Evolutionary conservation across 1,140 invertebrate species (phyloP), one percentile per base, ranked within the genome.

Genomic region (Halyomorpha halys): DNA sequence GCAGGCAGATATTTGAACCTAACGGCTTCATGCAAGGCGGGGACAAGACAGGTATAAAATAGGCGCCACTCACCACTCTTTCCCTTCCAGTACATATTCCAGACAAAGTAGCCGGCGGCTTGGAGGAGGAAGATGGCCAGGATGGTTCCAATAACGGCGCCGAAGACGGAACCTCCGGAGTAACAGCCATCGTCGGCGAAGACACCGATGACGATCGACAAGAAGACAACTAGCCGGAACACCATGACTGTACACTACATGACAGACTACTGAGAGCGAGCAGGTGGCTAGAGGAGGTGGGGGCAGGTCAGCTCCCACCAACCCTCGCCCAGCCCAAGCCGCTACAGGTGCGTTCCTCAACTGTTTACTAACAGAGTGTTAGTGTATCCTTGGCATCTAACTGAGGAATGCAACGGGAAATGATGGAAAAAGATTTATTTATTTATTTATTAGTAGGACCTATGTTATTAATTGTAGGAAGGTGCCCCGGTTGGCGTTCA

Each of bases 71-170:
- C 14, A 56, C 53, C 53, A 13, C 53, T 56, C 23, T 56, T 56
- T 21, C 53, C 53, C 23, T 56, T 56, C 53, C 53, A 56, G 53
- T 56, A 56, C 53, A 56, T 23, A 25, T 56, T 56, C 53, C 53
- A 56, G 18, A 56, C 19, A 15, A 56, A 56, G 53, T 56, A 56
- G 18, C 6, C 18, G 21, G 15, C 19, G 3, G 23, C 53, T 23
- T 56, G 53, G 18, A 56, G 19, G 53, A 56, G 4, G 23, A 56
- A 56, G 18, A 56, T 56, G 19, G 53, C 53, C 4, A 56, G 2
- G 53, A 56, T 25, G 15, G 53, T 56, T 3, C 53, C 53, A 5
- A 56, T 13, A 14, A 56, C 53, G 6, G 53, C 53, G 19, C 53
- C 53, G 19, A 25, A 23, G 18, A 56, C 53, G 53, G 19, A 23